phyloP scores from a whole-genome alignment of 1,140 invertebrate genomes.

The Diachasma alloeum region DNA sequence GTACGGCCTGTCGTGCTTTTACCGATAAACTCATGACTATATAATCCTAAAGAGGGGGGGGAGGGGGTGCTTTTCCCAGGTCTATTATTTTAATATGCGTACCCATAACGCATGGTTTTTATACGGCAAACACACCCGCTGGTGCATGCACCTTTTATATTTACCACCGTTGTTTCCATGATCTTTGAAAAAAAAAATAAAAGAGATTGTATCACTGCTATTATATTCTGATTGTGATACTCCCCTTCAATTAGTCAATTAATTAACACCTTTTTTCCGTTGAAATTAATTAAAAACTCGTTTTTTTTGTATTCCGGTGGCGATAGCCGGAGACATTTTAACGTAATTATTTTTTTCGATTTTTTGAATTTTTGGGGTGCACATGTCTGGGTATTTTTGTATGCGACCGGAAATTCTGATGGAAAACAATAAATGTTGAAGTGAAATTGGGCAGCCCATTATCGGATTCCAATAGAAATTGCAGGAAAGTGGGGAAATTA shows the following conservation, averaged over 20 bases:
- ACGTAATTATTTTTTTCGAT: not conserved
- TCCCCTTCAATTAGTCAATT: conserved; percentile 3
- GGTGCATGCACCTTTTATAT: not conserved
- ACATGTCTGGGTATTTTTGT: too few relatives aligned
- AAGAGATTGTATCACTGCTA: not conserved
- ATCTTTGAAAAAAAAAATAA: not conserved
- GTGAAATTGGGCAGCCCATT: too few relatives aligned
- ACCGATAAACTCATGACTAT: conserved; percentile 9
- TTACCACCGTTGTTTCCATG: not conserved
- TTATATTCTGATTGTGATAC: conserved; percentile 8
- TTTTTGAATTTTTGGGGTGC: too few relatives aligned
- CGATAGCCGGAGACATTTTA: not conserved
- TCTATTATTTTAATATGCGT: conserved; percentile 10
- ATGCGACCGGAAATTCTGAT: too few relatives aligned
- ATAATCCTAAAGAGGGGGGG: not conserved
- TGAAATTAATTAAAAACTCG: not conserved
- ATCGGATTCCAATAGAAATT: too few relatives aligned
- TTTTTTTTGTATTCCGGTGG: not conserved
- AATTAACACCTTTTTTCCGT: not conserved
- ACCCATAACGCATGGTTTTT: conserved; percentile 7
- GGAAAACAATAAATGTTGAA: too few relatives aligned
- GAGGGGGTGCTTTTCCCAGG: not conserved
- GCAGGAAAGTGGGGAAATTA: too few relatives aligned
- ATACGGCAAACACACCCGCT: not conserved
- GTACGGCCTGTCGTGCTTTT: conserved; percentile 6